phyloP scores from a whole-genome alignment of 2,888 invertebrate genomes.

The Oscheius sp. region DNA sequence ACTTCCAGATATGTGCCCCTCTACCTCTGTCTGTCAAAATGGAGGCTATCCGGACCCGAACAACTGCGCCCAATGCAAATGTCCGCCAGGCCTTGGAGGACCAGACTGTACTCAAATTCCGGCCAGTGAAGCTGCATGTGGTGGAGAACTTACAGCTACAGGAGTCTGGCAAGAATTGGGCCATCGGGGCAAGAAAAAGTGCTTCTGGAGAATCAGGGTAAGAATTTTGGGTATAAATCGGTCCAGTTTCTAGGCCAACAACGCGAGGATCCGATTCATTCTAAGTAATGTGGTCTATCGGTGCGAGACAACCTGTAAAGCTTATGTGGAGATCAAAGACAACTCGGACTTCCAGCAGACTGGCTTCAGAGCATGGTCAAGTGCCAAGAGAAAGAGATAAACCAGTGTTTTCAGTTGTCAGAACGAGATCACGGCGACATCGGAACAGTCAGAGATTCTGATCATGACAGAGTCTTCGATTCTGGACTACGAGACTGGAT shows the following conservation, averaged over 20 bases:
- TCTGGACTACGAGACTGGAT: slow-evolving; percentile 58
- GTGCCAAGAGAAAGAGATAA: background rate
- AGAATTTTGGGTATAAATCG: background rate
- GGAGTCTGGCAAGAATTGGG: slow-evolving; percentile 68
- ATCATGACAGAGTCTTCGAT: slow-evolving; percentile 59
- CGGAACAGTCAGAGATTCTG: slow-evolving; percentile 69
- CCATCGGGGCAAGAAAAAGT: slow-evolving; percentile 66
- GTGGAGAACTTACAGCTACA: slow-evolving; percentile 62
- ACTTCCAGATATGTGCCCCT: slow-evolving; percentile 58
- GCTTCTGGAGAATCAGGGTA: slow-evolving; percentile 68
- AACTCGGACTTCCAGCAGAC: slow-evolving; percentile 71
- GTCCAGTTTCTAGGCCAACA: slow-evolving; percentile 36
- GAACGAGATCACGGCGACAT: slow-evolving; percentile 62
- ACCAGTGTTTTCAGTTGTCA: slow-evolving; percentile 58
- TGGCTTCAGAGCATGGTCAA: slow-evolving; percentile 69
- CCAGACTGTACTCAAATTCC: slow-evolving; percentile 44
- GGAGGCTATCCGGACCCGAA: slow-evolving; percentile 70
- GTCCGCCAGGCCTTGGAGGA: slow-evolving; percentile 61
- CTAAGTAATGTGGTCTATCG: slow-evolving; percentile 63
- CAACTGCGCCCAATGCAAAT: slow-evolving; percentile 65
- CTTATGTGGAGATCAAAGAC: slow-evolving; percentile 69
- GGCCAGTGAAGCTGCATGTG: slow-evolving; percentile 51
- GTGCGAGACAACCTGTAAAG: slow-evolving; percentile 67
- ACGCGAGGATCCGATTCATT: slow-evolving; percentile 63
- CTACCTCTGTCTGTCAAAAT: slow-evolving; percentile 50